A percentile compares a stretch with the other conserved stretches of the same genome.
Evolutionary conservation across 2,888 invertebrate species (phyloP).

Genomic region (Temnothorax rugatulus): DNA sequence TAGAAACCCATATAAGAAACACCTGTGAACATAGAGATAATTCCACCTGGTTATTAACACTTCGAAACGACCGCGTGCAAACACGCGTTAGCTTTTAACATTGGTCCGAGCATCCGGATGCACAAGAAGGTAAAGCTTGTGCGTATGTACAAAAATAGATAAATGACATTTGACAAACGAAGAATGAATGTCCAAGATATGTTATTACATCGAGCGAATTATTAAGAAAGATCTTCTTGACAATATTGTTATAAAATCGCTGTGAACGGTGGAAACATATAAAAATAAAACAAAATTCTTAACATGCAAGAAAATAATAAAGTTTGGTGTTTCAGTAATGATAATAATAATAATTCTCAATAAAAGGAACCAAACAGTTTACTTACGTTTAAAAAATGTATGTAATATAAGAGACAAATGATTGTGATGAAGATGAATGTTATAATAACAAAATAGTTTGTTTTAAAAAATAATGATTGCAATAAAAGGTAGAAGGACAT

Average conservation of each 20-base stretch:
- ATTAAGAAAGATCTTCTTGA: background rate
- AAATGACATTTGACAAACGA: slow-evolving; percentile 1
- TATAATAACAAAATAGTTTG: background rate
- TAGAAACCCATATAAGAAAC: background rate
- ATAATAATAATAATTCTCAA: background rate
- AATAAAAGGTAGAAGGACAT: background rate
- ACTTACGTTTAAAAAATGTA: background rate
- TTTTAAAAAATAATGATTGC: background rate
- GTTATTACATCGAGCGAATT: background rate
- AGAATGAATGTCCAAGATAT: background rate
- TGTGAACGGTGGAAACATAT: background rate
- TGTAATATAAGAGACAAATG: background rate
- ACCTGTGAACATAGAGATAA: slow-evolving; percentile 36
- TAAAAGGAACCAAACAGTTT: background rate
- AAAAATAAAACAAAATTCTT: background rate
- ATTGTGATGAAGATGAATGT: background rate
- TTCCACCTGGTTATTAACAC: slow-evolving; percentile 13
- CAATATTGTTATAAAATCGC: background rate
- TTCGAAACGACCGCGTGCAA: background rate
- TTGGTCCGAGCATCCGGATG: background rate
- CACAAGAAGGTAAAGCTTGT: background rate
- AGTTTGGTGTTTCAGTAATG: background rate
- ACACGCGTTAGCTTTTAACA: slow-evolving; percentile 8
- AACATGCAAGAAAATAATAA: slow-evolving; percentile 7
- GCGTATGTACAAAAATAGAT: background rate